Base-by-base conservation (phyloP, 2,888 invertebrate species). In the Tachina lurida region DNA sequence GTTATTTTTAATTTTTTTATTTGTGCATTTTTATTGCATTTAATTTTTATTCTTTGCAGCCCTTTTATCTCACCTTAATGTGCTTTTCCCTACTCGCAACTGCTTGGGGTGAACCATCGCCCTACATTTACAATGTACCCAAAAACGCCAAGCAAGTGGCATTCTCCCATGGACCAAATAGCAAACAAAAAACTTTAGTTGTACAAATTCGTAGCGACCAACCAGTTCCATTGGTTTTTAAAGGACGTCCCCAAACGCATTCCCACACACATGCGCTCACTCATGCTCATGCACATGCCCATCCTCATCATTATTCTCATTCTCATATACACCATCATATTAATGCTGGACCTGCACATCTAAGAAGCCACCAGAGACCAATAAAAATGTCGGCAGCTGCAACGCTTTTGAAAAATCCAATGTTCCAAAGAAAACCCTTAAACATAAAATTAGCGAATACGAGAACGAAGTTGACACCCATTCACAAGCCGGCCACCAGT, bases 171-270 rank as follows among this genome's bases (percentile, higher is more conserved):
- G 82, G 83, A 62, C 79, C 82, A 10, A 87, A 80, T 22, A 90
- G 87, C 12, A 91, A 91, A 49, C 90, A 90, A 67, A 90, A 91
- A 56, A 92, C 92, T 0, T 68, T 93, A 22, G 91, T 93, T 3
- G 90, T 93, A 1, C 93, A 93, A 88, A 92, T 93, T 54, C 92
- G 93, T 31, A 92, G 92, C 76, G 92, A 92, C 86, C 90, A 91
- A 81, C 91, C 91, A 2, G 91, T 91, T 4, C 92, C 92, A 0
- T 84, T 93, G 67, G 89, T 92, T 0, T 74, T 93, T 1, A 93
- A 92, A 86, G 90, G 91, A 41, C 91, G 90, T 4, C 89, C 89
- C 0, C 89, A 87, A 84, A 77, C 68, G 62, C 89, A 83, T 54
- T 87, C 43, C 77, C 89, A 45, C 84, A 88, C 67, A 31, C 86